Evolutionary conservation across 2,888 invertebrate species (phyloP).

Genomic region (Xestia rhomboidea): DNA sequence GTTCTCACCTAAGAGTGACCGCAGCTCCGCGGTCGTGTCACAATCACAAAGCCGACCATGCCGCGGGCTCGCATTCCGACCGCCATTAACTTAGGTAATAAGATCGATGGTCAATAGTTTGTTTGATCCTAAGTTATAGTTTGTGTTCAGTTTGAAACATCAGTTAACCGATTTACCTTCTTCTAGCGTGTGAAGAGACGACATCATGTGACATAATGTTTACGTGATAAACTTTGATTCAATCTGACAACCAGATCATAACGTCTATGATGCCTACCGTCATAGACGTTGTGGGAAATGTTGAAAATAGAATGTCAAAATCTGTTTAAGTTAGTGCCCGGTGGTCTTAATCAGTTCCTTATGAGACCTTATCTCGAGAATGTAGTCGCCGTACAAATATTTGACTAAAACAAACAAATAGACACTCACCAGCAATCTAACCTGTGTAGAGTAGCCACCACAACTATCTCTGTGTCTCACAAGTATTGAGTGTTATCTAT

Average conservation of each 20-base stretch:
- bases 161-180: neutral
- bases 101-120: conserved; percentile 2
- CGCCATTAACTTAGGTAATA: conserved; percentile 16
- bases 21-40: neutral
- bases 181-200: too few species aligned
- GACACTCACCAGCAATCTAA: neutral
- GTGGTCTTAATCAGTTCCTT: neutral
- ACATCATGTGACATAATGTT: neutral
- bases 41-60: neutral
- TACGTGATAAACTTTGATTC: neutral
- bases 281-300: neutral
- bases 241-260: neutral
- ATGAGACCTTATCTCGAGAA: neutral
- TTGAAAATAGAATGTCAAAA: neutral
- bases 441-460: neutral
- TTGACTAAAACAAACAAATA: neutral
- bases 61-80: conserved; percentile 14
- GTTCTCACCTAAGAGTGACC: neutral
- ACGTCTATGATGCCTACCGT: too few species aligned
- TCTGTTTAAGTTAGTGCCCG: neutral
- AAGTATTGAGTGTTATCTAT: conserved; percentile 7
- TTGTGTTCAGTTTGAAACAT: neutral
- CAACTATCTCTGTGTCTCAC: conserved; percentile 8
- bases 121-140: conserved; percentile 6
- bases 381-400: neutral